Percentiles rank a stretch among this genome's conserved stretches.
Evolutionary conservation across 1,140 invertebrate genomes (phyloP).

Genomic region (Nylanderia fulva): DNA sequence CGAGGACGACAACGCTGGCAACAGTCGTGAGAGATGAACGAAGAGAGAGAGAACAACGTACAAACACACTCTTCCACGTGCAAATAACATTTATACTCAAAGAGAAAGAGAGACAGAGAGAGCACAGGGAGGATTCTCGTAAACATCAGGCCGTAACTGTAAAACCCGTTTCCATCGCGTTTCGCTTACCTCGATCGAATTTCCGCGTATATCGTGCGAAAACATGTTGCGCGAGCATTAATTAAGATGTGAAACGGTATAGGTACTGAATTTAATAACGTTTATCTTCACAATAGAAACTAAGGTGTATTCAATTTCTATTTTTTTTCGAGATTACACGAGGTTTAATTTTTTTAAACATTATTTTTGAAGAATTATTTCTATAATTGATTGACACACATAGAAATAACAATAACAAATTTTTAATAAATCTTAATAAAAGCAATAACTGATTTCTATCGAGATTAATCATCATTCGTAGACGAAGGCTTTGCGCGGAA

Average conservation of each 20-base stretch:
- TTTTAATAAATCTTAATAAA: background rate
- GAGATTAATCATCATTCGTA: constrained; percentile 35
- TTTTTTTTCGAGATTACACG: background rate
- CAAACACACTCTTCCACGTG: constrained; percentile 67
- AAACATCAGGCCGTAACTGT: constrained; percentile 81
- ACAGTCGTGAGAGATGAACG: constrained; percentile 18
- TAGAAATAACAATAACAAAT: background rate
- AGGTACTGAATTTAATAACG: background rate
- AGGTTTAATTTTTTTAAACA: background rate
- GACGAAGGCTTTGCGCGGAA: constrained; percentile 37
- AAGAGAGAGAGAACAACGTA: background rate
- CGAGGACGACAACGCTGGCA: background rate
- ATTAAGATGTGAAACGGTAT: constrained; percentile 43
- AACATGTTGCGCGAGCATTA: constrained; percentile 30
- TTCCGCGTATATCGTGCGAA: constrained; percentile 19
- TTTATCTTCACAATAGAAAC: constrained; percentile 3
- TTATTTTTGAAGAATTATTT: background rate
- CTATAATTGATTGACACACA: background rate
- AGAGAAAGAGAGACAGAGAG: constrained; percentile 30
- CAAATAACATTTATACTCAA: constrained; percentile 75
- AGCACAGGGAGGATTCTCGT: constrained; percentile 68
- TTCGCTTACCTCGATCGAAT: constrained; percentile 61
- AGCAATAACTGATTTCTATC: constrained; percentile 8
- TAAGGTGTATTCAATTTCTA: background rate
- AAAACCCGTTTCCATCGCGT: constrained; percentile 76